These are phyloP conservation scores for Polyommatus iphigenia DNA, from an alignment of 2,888 invertebrate genomes.

Conservation along the genomic window DNA sequence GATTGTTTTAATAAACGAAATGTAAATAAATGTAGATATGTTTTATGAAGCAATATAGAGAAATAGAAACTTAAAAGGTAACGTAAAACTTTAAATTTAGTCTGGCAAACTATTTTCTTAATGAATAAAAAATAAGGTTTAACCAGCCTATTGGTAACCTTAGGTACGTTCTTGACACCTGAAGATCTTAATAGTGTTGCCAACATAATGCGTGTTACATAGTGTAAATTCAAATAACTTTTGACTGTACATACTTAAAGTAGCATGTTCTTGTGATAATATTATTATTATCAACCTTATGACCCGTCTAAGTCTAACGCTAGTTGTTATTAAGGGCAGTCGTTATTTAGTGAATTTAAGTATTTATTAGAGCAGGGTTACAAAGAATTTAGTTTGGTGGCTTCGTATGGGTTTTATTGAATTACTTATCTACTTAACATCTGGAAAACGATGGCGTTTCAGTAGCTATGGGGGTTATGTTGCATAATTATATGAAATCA, in stretches of 20 bases:
- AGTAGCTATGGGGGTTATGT: slow-evolving; percentile 5
- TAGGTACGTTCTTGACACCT: background rate
- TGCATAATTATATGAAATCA: background rate
- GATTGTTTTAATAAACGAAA: slow-evolving; percentile 1
- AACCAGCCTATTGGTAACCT: background rate
- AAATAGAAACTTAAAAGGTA: background rate
- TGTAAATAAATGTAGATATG: slow-evolving; percentile 30
- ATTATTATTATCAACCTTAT: background rate
- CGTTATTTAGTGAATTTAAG: slow-evolving; percentile 25
- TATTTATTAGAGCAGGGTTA: slow-evolving; percentile 29
- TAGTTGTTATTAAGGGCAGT: slow-evolving; percentile 22
- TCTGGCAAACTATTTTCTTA: slow-evolving; percentile 20
- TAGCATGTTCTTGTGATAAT: slow-evolving; percentile 23
- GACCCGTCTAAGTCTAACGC: slow-evolving; percentile 26
- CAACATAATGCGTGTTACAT: background rate
- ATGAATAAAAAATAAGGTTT: background rate
- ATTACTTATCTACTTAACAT: slow-evolving; percentile 7
- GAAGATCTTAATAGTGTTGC: slow-evolving; percentile 5
- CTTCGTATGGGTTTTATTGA: background rate
- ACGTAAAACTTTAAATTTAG: background rate
- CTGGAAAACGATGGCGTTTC: background rate
- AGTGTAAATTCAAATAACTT: slow-evolving; percentile 22
- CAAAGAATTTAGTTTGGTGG: slow-evolving; percentile 10
- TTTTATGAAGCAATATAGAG: slow-evolving; percentile 19
- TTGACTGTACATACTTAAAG: background rate